These are phyloP conservation scores for Cerastoderma edule DNA, from an alignment of 2,888 invertebrate genomes.

Conservation along the genomic window DNA sequence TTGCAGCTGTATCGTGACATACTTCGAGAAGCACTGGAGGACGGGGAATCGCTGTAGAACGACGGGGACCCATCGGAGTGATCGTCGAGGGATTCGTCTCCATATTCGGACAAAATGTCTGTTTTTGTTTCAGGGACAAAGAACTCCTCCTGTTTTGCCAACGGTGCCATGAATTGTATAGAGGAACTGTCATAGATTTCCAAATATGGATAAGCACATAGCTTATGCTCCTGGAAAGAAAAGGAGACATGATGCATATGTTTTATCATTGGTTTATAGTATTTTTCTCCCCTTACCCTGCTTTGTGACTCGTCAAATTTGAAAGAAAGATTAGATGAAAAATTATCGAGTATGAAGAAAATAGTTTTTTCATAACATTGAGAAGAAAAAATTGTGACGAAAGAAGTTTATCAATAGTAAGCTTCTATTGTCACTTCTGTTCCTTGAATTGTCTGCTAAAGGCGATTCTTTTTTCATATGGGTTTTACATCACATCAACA, in stretches of 20 bases:
- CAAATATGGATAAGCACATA: slow-evolving; percentile 84
- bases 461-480: too few relatives aligned
- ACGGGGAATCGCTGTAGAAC: slow-evolving; percentile 31
- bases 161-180: slow-evolving; percentile 84
- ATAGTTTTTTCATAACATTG: too few relatives aligned
- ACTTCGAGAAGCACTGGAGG: slow-evolving; percentile 39
- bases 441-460: too few relatives aligned
- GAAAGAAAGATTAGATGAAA: too few relatives aligned
- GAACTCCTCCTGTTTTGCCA: slow-evolving; percentile 84
- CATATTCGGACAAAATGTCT: slow-evolving; percentile 48
- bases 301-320: too few relatives aligned
- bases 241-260: background rate
- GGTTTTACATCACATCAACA: too few relatives aligned
- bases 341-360: too few relatives aligned
- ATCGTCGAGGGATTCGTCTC: slow-evolving; percentile 38
- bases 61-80: slow-evolving; percentile 16
- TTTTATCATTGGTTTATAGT: too few relatives aligned
- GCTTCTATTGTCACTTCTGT: too few relatives aligned
- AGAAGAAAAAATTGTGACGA: too few relatives aligned
- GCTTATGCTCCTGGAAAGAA: slow-evolving; percentile 76
- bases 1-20: slow-evolving; percentile 38
- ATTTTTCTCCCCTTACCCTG: too few relatives aligned
- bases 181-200: slow-evolving; percentile 83
- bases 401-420: too few relatives aligned
- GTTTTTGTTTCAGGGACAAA: slow-evolving; percentile 83